Evolutionary conservation across 2,113 vertebrate species (phyloP).

Genomic region (Pseudopipra pipra): DNA sequence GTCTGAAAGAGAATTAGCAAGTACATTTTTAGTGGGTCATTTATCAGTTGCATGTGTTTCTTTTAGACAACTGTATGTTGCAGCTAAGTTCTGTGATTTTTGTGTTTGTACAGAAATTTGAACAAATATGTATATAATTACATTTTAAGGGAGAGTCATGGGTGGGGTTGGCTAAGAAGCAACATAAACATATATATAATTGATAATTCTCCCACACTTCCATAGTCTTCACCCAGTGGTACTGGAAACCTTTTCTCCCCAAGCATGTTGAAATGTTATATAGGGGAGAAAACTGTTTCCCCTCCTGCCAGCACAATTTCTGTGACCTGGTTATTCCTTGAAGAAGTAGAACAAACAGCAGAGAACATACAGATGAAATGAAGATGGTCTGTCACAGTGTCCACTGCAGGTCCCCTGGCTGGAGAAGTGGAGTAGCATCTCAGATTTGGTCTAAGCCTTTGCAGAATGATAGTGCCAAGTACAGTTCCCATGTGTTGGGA

Average conservation of each 20-base stretch:
- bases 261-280: not conserved
- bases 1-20: constrained; percentile 9
- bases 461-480: not conserved
- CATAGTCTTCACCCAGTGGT: not conserved
- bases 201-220: not conserved
- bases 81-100: not conserved
- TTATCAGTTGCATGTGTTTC: not conserved
- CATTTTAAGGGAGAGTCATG: not conserved
- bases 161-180: not conserved
- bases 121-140: not conserved
- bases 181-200: not conserved
- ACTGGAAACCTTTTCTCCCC: not conserved
- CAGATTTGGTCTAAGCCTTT: not conserved
- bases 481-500: not conserved
- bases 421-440: not conserved
- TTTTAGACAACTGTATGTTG: not conserved
- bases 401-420: not conserved
- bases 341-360: not conserved
- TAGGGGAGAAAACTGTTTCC: not conserved
- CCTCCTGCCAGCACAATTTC: not conserved
- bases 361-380: not conserved
- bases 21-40: not conserved
- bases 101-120: not conserved
- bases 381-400: not conserved
- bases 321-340: not conserved